These are phyloP conservation scores for Tetrapedia diversipes DNA, from an alignment of 2,888 invertebrate species.

Conservation along the genomic window DNA sequence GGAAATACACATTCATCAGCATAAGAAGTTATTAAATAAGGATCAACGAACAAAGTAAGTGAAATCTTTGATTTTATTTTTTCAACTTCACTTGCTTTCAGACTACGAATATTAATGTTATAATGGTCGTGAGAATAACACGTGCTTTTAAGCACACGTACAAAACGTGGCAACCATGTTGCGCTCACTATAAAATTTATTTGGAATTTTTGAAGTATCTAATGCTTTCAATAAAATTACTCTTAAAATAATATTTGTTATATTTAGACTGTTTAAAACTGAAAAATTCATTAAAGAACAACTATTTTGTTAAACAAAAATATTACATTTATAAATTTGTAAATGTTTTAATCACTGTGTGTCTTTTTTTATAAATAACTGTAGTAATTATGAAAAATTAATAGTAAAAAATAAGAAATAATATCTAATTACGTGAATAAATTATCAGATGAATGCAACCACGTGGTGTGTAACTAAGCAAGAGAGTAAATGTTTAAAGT, in stretches of 20 bases:
- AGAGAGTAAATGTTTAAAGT: not conserved
- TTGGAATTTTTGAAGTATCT: not conserved
- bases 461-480: not conserved
- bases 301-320: not conserved
- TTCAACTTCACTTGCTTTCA: not conserved
- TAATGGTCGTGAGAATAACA: conserved; percentile 22
- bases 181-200: conserved; percentile 30
- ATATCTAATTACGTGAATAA: not conserved
- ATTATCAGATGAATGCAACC: not conserved
- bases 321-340: not conserved
- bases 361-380: not conserved
- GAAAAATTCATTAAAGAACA: too few species aligned
- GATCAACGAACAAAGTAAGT: conserved; percentile 52
- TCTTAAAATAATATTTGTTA: not conserved
- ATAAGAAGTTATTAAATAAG: conserved; percentile 17
- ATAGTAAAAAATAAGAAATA: not conserved
- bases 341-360: not conserved
- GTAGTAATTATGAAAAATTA: not conserved
- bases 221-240: not conserved
- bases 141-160: conserved; percentile 31
- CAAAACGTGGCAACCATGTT: conserved; percentile 42
- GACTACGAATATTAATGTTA: not conserved
- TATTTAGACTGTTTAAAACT: not conserved
- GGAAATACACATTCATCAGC: conserved; percentile 6
- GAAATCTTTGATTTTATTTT: conserved; percentile 11